Evolutionary conservation across 1,140 invertebrate species (phyloP), one percentile per base, ranked within the genome.

Genomic region (Drosophila sechellia): DNA sequence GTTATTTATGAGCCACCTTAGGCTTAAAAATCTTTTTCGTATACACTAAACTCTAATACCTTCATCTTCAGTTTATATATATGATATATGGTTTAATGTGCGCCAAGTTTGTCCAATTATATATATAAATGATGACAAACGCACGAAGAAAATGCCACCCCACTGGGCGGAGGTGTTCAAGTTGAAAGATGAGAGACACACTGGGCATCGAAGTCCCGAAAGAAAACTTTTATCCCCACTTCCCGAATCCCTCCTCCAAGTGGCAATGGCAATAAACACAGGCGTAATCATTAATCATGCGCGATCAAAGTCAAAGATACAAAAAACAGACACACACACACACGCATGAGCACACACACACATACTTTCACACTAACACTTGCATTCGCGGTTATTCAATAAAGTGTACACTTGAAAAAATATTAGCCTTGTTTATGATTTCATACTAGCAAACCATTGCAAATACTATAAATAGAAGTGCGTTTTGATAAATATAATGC

Each of bases 301-400:
- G 66, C 76, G 83, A 79, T 86, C 83, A 86, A 86, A 86, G 79
- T 83, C 84, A 83, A 89, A 87, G 84, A 86, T 86, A 86, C 84
- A 72, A 63, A 60, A 69, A 79, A 70, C 55, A 63, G 20, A 56
- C 46, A 75, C 31, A 65, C 43, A 49, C 27, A 56, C 43, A 49
- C 27, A 56, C 48, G 46, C 25, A 50, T 56, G 17, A 49, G 11
- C 42, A 43, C 42, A 72, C 54, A 45, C 61, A 22, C 20, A 22
- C 20, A 3, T 43, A 57, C 43, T 35, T 35, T 56, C 37, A 54
- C 39, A 74, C 50, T 37, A 17, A 71, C 37, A 65, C 45, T 50
- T 39, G 45, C 52, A 69, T 40, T 37, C 31, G 35, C 66, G 65
- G 54, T 55, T 66, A 66, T 76, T 78, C 69, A 81, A 87, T 78